Evolutionary conservation across 2,797 vertebrate species (phyloP), one percentile per base, ranked within the genome.

Genomic region (Mareca strepera): DNA sequence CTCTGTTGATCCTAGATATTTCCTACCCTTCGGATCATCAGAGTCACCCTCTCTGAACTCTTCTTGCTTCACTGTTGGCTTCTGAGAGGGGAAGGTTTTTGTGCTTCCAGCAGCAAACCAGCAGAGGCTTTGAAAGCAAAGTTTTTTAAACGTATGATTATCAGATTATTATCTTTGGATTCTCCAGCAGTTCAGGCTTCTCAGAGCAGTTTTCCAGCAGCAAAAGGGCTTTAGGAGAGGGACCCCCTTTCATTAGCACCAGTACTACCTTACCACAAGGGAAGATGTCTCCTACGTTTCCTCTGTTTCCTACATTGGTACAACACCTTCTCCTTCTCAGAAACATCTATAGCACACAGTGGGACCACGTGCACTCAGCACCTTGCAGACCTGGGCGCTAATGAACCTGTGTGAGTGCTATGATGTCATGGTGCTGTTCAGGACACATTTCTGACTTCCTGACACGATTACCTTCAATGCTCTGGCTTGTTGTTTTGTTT

Each of bases 281-380:
- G 8, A 50, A 62, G 31, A 41, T 23, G 37, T 11, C 74, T 26
- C 69, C 25, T 33, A 41, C 6, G 6, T 41, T 41, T 41, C 15
- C 41, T 41, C 7, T 43, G 17, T 9, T 4, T 43, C 43, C 43
- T 17, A 43, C 56, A 4, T 33, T 50, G n/a, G 20, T 58, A 22
- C 4, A 58, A 58, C 20, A 21, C n/a, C 12, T 58, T 31, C 31
- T 56, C 53, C 55, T 56, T 23, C 23, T 50, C 48, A 50, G 23
- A 23, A 22, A 58, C 20, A 33, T 58, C 56, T n/a, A 8, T n/a
- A 8, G 31, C 31, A 33, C 31, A 58, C 18, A 58, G 20, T 11
- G 35, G 28, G n/a, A 28, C 7, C 1, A 0, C 1, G 21, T 37
- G 21, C 22, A 22, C 46, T 23, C 46, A 48, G 31, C 39, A 41